Conservation (phyloP, 2,888 invertebrate species). For the Gari tellinella region DNA sequence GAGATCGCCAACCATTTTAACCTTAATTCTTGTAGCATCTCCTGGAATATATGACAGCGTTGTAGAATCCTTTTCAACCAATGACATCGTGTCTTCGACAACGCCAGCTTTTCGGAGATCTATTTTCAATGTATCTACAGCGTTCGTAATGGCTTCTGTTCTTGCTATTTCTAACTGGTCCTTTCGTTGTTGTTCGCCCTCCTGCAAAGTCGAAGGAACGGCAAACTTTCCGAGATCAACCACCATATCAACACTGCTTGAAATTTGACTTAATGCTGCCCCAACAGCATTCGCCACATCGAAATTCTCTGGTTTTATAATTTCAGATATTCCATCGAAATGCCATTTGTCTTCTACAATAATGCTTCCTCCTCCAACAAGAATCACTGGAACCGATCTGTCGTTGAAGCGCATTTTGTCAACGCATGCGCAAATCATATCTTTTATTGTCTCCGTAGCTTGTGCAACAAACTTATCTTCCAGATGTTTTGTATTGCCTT, state of each 20-base stretch:
- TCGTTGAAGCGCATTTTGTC: conserved; percentile 75
- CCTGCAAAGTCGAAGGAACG: conserved; percentile 3
- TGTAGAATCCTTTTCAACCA: conserved; percentile 71
- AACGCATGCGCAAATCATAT: conserved; percentile 70
- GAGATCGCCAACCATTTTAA: conserved; percentile 78
- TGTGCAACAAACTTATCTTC: conserved; percentile 45
- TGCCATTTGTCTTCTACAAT: conserved; percentile 62
- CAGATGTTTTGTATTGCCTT: conserved; percentile 59
- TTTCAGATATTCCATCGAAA: conserved; percentile 62
- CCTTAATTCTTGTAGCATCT: conserved; percentile 74
- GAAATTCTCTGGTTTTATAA: conserved; percentile 65
- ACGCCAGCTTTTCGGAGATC: conserved; percentile 56
- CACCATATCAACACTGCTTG: conserved; percentile 71
- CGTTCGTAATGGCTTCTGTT: conserved; percentile 48
- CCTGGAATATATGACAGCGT: conserved; percentile 79
- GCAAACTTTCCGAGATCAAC: conserved; percentile 64
- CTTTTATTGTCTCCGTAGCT: conserved; percentile 66
- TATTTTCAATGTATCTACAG: conserved; percentile 36
- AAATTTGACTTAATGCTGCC: conserved; percentile 81
- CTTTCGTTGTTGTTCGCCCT: conserved; percentile 46
- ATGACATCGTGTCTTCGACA: conserved; percentile 44
- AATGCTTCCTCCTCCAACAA: conserved; percentile 81
- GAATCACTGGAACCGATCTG: conserved; percentile 71
- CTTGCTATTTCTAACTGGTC: conserved; percentile 60
- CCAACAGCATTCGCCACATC: conserved; percentile 83